A percentile compares a stretch with the other conserved stretches of the same genome.
Evolutionary conservation across 2,888 invertebrate genomes (phyloP).

Genomic region (Malacosoma neustria): DNA sequence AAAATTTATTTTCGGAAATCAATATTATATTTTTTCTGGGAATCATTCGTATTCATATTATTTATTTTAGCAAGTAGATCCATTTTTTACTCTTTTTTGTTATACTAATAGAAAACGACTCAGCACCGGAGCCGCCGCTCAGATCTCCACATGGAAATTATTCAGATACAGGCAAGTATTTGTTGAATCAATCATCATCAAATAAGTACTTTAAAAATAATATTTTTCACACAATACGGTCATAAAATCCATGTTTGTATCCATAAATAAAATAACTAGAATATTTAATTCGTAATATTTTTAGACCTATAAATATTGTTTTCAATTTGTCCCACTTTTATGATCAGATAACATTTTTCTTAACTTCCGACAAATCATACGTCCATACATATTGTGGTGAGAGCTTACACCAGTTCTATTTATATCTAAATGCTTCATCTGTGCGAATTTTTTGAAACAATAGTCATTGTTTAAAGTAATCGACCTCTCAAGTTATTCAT

Average conservation of each 20-base stretch:
- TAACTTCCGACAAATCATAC: slow-evolving; percentile 26
- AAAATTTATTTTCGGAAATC: slow-evolving; percentile 16
- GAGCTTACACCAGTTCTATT: slow-evolving; percentile 28
- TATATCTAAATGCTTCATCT: slow-evolving; percentile 30
- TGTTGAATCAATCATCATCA: slow-evolving; percentile 4
- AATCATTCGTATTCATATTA: slow-evolving; percentile 19
- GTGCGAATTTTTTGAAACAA: slow-evolving; percentile 62
- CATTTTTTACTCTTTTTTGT: slow-evolving; percentile 44
- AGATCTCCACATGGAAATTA: slow-evolving; percentile 70
- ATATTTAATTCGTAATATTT: no score
- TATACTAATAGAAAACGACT: slow-evolving; percentile 74
- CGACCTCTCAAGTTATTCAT: slow-evolving; percentile 44
- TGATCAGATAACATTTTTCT: slow-evolving; percentile 27
- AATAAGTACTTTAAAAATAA: no score
- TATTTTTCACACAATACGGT: no score
- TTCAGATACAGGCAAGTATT: slow-evolving; percentile 74
- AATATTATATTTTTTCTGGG: slow-evolving; percentile 21
- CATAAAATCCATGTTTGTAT: no score
- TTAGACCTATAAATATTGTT: neutral
- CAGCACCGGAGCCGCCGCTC: slow-evolving; percentile 78
- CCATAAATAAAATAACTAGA: no score
- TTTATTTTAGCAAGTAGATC: slow-evolving; percentile 34
- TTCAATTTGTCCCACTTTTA: slow-evolving; percentile 19
- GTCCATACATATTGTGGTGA: slow-evolving; percentile 24
- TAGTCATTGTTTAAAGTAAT: slow-evolving; percentile 61